Evolutionary conservation across 2,113 vertebrate genomes (phyloP).

Genomic region (Anoura caudifer): DNA sequence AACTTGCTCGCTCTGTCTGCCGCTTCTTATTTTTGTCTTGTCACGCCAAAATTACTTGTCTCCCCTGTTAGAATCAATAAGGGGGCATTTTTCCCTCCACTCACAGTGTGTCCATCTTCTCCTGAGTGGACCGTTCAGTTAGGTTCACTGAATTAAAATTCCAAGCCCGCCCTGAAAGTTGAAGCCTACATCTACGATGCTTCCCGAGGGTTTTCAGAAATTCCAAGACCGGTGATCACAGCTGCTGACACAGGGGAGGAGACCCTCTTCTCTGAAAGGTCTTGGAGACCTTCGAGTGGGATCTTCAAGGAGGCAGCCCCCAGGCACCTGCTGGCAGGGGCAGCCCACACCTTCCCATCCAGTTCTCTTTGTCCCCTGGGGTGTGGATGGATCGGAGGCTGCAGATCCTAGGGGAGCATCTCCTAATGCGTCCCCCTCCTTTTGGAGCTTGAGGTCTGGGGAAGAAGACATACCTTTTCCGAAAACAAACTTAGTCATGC

Average conservation of each 20-base stretch:
- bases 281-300: neutral
- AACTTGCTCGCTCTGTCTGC: neutral
- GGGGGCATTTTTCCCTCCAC: neutral
- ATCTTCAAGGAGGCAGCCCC: neutral
- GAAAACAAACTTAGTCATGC: neutral
- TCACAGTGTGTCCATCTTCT: conserved; percentile 26
- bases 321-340: accelerated
- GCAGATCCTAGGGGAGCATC: neutral
- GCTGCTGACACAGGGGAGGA: neutral
- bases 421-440: neutral
- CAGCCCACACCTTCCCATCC: neutral
- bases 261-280: neutral
- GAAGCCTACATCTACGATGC: neutral
- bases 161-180: neutral
- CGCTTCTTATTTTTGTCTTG: neutral
- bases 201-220: conserved; percentile 48
- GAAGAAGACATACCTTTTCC: neutral
- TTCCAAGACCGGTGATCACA: neutral
- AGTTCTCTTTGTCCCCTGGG: neutral
- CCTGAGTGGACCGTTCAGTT: conserved; percentile 39
- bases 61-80: conserved; percentile 51
- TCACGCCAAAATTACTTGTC: conserved; percentile 45
- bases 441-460: neutral
- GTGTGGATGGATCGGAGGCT: neutral
- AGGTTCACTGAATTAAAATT: conserved; percentile 59